Evolutionary conservation across 1,140 invertebrate species (phyloP), one percentile per base, ranked within the genome.

Genomic region (Apocrypta bakeri): DNA sequence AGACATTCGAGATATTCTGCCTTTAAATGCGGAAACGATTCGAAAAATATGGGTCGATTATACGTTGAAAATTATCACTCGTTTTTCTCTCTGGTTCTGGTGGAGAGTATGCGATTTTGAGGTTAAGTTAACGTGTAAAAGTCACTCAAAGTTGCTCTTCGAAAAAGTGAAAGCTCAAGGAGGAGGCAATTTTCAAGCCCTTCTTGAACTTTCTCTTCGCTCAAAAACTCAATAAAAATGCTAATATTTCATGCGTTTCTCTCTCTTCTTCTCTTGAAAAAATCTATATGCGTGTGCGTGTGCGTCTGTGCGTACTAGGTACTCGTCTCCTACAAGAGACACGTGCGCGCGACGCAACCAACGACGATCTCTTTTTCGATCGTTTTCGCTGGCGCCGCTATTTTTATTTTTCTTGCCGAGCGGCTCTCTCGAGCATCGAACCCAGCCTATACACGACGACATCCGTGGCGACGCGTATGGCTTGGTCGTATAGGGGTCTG

Each of bases 321-420:
- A 71, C 2, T 29, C 66, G 12, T 68, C n/a, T 25, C 27, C 6
- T 69, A 17, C 14, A 17, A 48, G 48, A 17, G 48, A 56, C 48
- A 37, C 42, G 29, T 25, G 69, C n/a, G 40, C 24, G n/a, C 63
- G 48, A 33, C n/a, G 42, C n/a, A n/a, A n/a, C n/a, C n/a, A n/a
- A 12, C 48, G 29, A 42, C 48, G 78, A 79, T 72, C 68, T 79
- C 68, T 42, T 72, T 56, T 71, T 79, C 42, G 56, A 79, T 79
- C 64, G 66, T 78, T 79, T 56, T 79, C 64, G 64, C 21, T 37
- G 64, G 25, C 25, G 24, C 11, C 75, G 63, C 75, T 66, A 77
- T 68, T 77, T 68, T 77, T 68, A 73, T 74, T 80, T 80, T 80
- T 74, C 69, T 72, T 48, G 78, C 29, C 68, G 78, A 79, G 64